A percentile compares a stretch with the other conserved stretches of the same genome.
Conservation (phyloP, 2,888 invertebrate species). For the Heliconius ismenius region DNA sequence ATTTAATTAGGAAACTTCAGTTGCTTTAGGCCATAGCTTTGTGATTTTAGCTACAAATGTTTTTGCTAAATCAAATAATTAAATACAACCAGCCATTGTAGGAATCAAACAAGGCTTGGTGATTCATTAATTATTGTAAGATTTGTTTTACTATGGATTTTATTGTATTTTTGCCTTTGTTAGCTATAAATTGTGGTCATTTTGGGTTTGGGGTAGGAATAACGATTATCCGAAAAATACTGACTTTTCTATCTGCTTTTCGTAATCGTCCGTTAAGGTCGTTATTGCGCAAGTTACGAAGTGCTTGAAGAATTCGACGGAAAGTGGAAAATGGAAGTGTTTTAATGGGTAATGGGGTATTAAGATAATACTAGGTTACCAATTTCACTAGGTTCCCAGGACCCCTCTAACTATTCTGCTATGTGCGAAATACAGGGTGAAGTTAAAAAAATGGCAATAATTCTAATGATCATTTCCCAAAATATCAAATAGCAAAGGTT, state of each 20-base stretch:
- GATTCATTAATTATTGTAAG: background rate
- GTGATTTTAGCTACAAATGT: slow-evolving; percentile 18
- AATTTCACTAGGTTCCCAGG: background rate
- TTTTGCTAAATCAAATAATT: slow-evolving; percentile 22
- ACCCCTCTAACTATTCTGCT: background rate
- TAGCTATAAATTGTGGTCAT: background rate
- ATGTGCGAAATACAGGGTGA: background rate
- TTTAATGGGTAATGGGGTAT: background rate
- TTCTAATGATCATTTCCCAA: background rate
- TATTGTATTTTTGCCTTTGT: background rate
- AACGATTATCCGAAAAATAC: no score
- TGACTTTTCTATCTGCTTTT: no score
- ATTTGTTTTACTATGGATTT: background rate
- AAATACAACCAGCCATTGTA: background rate
- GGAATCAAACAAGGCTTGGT: background rate
- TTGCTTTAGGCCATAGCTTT: slow-evolving; percentile 24
- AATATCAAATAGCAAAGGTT: slow-evolving; percentile 21
- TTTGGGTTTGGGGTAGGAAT: no score
- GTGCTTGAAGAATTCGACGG: no score
- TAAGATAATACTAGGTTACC: background rate
- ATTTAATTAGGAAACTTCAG: slow-evolving; percentile 43
- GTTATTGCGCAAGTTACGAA: no score
- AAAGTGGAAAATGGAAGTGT: background rate
- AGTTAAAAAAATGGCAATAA: background rate
- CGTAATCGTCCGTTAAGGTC: no score